Evolutionary conservation across 2,113 vertebrate species (phyloP).

Genomic region (Mastomys natalensis): DNA sequence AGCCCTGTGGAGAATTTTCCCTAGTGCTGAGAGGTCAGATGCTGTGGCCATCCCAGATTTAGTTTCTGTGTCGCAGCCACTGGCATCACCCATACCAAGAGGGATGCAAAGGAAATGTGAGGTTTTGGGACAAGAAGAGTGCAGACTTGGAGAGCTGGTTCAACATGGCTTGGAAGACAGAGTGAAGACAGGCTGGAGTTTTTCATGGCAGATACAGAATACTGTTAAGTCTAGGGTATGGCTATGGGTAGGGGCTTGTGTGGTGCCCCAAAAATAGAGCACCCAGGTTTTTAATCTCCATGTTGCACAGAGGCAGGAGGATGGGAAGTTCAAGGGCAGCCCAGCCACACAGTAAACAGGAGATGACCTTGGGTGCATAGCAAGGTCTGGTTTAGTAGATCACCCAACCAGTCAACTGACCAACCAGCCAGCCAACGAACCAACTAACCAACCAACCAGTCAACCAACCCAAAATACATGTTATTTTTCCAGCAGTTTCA

Average conservation of each 20-base stretch:
- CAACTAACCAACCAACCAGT: neutral
- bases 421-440: neutral
- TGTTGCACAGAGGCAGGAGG: neutral
- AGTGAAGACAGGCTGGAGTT: too few relatives aligned
- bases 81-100: neutral
- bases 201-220: neutral
- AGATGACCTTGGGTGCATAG: neutral
- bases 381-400: neutral
- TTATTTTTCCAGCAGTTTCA: neutral
- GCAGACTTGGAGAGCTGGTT: neutral
- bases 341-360: neutral
- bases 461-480: neutral
- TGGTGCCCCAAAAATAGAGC: neutral
- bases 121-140: neutral
- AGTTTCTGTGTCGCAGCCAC: neutral
- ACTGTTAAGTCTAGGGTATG: neutral
- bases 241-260: neutral
- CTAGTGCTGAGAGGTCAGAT: neutral
- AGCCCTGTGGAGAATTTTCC: neutral
- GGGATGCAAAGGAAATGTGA: too few relatives aligned
- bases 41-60: neutral
- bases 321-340: neutral
- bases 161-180: neutral
- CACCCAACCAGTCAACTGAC: neutral
- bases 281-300: neutral